Percentiles rank a stretch among this genome's conserved stretches.
phyloP scores from a whole-genome alignment of 2,888 invertebrate genomes.

The Ichneumoninae sp. region DNA sequence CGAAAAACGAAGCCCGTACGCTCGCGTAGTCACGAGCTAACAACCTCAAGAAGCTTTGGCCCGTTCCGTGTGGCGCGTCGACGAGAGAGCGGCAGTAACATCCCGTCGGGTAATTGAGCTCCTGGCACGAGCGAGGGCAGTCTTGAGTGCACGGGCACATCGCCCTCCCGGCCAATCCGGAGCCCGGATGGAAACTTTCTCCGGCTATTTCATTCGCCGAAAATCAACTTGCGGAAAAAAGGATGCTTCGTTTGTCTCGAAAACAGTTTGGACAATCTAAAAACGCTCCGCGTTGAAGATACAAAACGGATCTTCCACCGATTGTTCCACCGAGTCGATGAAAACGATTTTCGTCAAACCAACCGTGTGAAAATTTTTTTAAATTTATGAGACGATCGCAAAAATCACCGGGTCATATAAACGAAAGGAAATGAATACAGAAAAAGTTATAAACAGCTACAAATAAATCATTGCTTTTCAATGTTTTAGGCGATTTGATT shows the following conservation, averaged over 20 bases:
- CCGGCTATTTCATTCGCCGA: constrained; percentile 13
- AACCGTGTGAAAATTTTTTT: no score
- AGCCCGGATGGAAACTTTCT: constrained; percentile 21
- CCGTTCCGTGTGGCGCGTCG: constrained; percentile 42
- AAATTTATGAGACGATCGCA: no score
- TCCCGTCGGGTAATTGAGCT: constrained; percentile 63
- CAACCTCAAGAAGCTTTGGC: constrained; percentile 38
- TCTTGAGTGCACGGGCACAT: constrained; percentile 34
- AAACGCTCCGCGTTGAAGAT: neutral
- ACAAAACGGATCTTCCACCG: neutral
- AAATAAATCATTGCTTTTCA: no score
- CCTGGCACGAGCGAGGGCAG: constrained; percentile 58
- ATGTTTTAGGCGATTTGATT: no score
- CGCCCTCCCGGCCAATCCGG: neutral
- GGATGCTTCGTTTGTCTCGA: neutral
- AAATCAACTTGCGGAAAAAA: constrained; percentile 17
- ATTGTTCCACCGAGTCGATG: neutral
- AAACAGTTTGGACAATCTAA: neutral
- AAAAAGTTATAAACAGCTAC: no score
- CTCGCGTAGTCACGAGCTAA: constrained; percentile 55
- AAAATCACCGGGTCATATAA: no score
- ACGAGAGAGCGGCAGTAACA: constrained; percentile 16
- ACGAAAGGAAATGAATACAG: no score
- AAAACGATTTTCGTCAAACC: neutral
- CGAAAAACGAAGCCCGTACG: constrained; percentile 25